Evolutionary conservation across 2,888 invertebrate species (phyloP).

Genomic region (Harpalus rubripes): DNA sequence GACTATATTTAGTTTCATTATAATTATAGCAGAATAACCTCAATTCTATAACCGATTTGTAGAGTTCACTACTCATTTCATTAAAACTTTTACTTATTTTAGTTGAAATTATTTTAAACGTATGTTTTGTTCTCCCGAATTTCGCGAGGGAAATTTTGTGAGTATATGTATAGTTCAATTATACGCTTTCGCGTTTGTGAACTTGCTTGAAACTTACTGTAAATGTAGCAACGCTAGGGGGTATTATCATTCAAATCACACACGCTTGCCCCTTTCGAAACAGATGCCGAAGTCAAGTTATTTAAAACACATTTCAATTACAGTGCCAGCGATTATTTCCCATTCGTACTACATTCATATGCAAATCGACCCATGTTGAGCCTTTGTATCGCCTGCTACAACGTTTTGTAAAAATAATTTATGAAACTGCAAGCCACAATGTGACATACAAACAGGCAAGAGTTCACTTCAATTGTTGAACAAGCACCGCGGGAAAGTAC

Average conservation of each 20-base stretch:
- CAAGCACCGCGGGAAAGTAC: neutral
- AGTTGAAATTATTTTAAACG: no score
- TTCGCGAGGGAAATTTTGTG: no score
- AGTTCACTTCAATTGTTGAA: constrained; percentile 26
- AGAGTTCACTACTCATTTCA: no score
- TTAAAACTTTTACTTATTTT: no score
- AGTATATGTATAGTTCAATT: no score
- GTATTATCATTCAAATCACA: constrained; percentile 24
- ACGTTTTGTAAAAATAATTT: constrained; percentile 31
- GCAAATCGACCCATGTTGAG: constrained; percentile 26
- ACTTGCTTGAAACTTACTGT: neutral
- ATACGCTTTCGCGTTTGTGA: no score
- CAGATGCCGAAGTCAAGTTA: constrained; percentile 34
- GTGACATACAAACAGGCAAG: constrained; percentile 5
- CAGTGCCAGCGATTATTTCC: constrained; percentile 30
- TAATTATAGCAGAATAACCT: no score
- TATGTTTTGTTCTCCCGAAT: no score
- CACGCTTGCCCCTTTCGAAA: constrained; percentile 11
- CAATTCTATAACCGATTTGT: no score
- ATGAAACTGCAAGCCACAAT: constrained; percentile 23
- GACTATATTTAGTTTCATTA: no score
- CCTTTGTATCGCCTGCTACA: constrained; percentile 7
- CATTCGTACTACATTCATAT: constrained; percentile 27
- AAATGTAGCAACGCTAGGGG: neutral
- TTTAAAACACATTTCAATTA: constrained; percentile 43